Percentiles rank a stretch among this genome's conserved stretches.
These are phyloP conservation scores for Anas platyrhynchos DNA, from an alignment of 2,113 vertebrate species.

Conservation along the genomic window DNA sequence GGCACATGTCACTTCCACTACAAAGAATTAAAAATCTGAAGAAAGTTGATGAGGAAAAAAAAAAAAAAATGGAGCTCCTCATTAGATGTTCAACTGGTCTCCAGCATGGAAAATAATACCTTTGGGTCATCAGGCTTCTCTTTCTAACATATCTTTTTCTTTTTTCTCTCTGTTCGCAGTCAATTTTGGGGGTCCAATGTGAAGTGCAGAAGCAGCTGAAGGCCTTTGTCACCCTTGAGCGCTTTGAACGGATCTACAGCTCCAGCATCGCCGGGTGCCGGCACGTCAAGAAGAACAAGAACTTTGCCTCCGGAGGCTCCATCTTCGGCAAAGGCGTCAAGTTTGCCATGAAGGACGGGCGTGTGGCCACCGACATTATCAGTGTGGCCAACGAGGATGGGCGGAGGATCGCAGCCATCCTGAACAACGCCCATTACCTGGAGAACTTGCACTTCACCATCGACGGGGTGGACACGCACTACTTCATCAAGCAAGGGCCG, in stretches of 20 bases:
- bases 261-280: constrained; percentile 89
- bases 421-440: constrained; percentile 92
- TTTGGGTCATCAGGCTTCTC: not conserved
- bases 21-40: not conserved
- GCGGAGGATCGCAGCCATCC: constrained; percentile 89
- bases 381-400: constrained; percentile 94
- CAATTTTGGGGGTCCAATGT: constrained; percentile 94
- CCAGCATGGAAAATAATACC: not conserved
- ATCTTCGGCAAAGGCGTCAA: constrained; percentile 96
- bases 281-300: constrained; percentile 78
- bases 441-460: constrained; percentile 94
- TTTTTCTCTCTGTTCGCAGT: constrained; percentile 74
- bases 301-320: constrained; percentile 88
- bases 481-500: constrained; percentile 92
- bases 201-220: constrained; percentile 98
- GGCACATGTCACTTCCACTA: not conserved
- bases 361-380: constrained; percentile 92
- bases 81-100: not conserved
- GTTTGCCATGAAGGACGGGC: constrained; percentile 90
- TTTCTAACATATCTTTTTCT: not conserved
- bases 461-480: constrained; percentile 89
- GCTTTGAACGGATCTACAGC: constrained; percentile 89
- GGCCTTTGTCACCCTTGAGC: constrained; percentile 94
- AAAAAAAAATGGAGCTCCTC: not conserved
- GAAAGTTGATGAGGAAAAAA: not conserved